These are phyloP conservation scores for Cosmia trapezina DNA, from an alignment of 2,888 invertebrate genomes.

Conservation along the genomic window DNA sequence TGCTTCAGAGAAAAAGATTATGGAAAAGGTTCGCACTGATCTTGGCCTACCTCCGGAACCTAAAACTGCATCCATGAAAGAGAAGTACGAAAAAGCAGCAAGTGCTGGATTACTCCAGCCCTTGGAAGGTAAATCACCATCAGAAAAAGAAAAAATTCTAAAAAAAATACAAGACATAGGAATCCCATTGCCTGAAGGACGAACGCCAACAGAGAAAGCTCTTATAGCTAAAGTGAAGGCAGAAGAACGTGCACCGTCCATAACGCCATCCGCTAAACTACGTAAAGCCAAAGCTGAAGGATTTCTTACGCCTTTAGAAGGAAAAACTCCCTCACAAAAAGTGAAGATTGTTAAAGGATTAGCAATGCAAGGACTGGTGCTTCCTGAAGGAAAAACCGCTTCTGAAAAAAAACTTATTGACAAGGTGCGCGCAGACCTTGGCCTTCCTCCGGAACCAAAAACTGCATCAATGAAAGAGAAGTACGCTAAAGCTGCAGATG, in stretches of 20 bases:
- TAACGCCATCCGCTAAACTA: slow-evolving; percentile 19
- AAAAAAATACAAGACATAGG: slow-evolving; percentile 51
- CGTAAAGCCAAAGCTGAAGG: too few relatives aligned
- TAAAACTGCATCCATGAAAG: slow-evolving; percentile 15
- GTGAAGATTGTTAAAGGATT: slow-evolving; percentile 4
- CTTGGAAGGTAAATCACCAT: not conserved
- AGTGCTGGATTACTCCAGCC: not conserved
- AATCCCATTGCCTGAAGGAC: slow-evolving; percentile 63
- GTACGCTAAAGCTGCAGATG: not conserved
- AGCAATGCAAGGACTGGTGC: not conserved
- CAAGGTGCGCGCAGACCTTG: not conserved
- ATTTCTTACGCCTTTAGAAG: not conserved
- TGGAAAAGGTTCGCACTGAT: not conserved
- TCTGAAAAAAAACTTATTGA: not conserved
- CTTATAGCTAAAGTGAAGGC: slow-evolving; percentile 38
- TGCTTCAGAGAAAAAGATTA: not conserved
- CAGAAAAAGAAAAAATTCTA: slow-evolving; percentile 63
- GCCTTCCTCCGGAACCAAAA: slow-evolving; percentile 5
- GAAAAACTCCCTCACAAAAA: slow-evolving; percentile 4
- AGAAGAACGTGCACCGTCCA: not conserved
- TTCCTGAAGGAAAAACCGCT: not conserved
- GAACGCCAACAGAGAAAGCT: slow-evolving; percentile 33
- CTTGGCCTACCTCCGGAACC: slow-evolving; percentile 43
- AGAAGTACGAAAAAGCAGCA: too few relatives aligned
- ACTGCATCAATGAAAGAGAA: not conserved